A percentile compares a stretch with the other conserved stretches of the same genome.
phyloP scores from a whole-genome alignment of 2,888 invertebrate genomes.

The Dioctria linearis region DNA sequence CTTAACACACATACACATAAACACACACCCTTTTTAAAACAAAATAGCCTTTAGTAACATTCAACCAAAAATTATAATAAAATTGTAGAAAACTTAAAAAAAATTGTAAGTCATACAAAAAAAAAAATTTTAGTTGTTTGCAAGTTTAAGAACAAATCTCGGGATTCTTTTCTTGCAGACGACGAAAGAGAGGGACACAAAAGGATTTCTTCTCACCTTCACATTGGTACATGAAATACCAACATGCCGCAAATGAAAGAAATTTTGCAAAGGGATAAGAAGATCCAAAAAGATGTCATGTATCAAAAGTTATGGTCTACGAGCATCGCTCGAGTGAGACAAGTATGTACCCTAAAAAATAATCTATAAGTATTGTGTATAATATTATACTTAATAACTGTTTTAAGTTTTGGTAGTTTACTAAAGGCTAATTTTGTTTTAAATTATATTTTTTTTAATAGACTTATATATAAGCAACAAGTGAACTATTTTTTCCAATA shows the following conservation, averaged over 20 bases:
- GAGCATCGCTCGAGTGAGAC: slow-evolving; percentile 52
- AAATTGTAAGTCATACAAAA: neutral
- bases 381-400: neutral
- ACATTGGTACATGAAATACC: slow-evolving; percentile 41
- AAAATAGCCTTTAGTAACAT: slow-evolving; percentile 53
- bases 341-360: slow-evolving; percentile 53
- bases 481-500: neutral
- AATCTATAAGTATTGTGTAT: slow-evolving; percentile 18
- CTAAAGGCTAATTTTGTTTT: slow-evolving; percentile 54
- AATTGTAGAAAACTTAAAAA: slow-evolving; percentile 4
- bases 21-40: neutral
- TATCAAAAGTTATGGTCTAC: slow-evolving; percentile 53
- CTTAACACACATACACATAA: too few relatives aligned
- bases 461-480: too few relatives aligned
- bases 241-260: slow-evolving; percentile 49
- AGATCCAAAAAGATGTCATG: slow-evolving; percentile 41
- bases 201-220: slow-evolving; percentile 43
- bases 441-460: neutral
- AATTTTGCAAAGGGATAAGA: slow-evolving; percentile 43
- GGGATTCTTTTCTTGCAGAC: slow-evolving; percentile 50
- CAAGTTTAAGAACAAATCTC: slow-evolving; percentile 46
- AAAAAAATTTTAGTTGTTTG: slow-evolving; percentile 25
- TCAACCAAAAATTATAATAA: neutral
- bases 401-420: slow-evolving; percentile 30
- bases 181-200: slow-evolving; percentile 27